phyloP scores from a whole-genome alignment of 2,113 vertebrate species.

The Pachycephala philippinensis region DNA sequence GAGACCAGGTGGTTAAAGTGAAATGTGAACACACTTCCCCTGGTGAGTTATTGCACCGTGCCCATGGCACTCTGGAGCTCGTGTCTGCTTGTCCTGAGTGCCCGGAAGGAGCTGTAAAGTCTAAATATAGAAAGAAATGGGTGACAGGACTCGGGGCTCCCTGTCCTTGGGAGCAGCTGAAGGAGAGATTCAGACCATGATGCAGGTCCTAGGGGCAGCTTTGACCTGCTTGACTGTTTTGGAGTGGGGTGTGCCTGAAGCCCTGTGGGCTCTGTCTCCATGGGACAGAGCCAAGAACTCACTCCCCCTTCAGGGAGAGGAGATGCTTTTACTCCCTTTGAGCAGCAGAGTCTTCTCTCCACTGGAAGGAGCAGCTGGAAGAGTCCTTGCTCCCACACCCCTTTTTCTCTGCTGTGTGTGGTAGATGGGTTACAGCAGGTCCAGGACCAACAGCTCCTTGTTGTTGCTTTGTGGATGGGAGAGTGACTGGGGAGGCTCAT shows the following conservation, averaged over 20 bases:
- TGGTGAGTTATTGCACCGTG: rapidly evolving
- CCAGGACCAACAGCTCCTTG: neutral
- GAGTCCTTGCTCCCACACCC: neutral
- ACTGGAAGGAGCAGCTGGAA: neutral
- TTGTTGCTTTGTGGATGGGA: rapidly evolving
- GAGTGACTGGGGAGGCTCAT: neutral
- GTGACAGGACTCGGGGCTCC: neutral
- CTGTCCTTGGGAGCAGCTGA: neutral
- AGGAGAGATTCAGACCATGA: neutral
- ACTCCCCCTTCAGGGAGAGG: neutral
- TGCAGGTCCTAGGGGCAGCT: neutral
- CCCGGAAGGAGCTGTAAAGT: neutral
- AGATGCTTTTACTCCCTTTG: neutral
- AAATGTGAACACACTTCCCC: neutral
- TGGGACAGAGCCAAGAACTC: neutral
- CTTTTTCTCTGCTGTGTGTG: neutral
- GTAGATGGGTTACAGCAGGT: neutral
- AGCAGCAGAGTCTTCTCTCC: neutral
- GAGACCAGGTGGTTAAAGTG: neutral
- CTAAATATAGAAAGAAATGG: neutral
- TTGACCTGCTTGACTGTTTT: neutral
- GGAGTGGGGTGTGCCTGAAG: neutral
- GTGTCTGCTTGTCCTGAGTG: neutral
- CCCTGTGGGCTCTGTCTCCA: rapidly evolving
- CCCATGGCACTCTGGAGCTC: neutral